phyloP scores from a whole-genome alignment of 2,888 invertebrate species.

The Lasioglossum figueresi region DNA sequence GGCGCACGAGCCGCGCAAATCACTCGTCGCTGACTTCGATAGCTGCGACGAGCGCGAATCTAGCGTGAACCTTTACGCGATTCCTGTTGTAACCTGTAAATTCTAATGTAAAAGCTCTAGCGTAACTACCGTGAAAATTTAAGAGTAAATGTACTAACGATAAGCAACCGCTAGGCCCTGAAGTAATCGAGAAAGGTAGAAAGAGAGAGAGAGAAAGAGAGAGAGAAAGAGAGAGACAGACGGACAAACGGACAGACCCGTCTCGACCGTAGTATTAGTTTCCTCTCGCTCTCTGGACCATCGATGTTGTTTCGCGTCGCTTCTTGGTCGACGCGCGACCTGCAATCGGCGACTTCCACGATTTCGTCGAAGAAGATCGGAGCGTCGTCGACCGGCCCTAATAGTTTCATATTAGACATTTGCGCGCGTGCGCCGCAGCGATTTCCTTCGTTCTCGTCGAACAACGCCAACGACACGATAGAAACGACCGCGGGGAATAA shows the following conservation, averaged over 20 bases:
- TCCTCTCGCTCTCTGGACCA: slow-evolving; percentile 76
- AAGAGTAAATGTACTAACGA: slow-evolving; percentile 61
- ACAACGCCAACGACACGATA: background rate
- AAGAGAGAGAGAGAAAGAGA: too few species aligned
- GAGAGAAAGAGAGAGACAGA: slow-evolving; percentile 21
- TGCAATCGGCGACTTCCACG: background rate
- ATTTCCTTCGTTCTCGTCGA: background rate
- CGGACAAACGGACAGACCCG: slow-evolving; percentile 9
- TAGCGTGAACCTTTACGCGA: slow-evolving; percentile 42
- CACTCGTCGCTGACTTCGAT: background rate
- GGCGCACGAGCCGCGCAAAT: background rate
- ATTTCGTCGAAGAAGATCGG: background rate
- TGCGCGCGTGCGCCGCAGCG: background rate
- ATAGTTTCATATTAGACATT: background rate
- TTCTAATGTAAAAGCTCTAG: slow-evolving; percentile 60
- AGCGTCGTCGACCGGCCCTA: slow-evolving; percentile 13
- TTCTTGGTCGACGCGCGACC: slow-evolving; percentile 59
- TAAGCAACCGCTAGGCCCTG: slow-evolving; percentile 51
- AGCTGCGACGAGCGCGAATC: background rate
- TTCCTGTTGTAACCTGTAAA: slow-evolving; percentile 67
- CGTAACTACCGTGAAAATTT: slow-evolving; percentile 46
- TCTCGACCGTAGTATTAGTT: slow-evolving; percentile 66
- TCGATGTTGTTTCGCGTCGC: slow-evolving; percentile 65
- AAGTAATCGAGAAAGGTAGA: slow-evolving; percentile 55
- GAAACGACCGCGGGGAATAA: background rate